These are phyloP conservation scores for Drosophila quadrilineata DNA, from an alignment of 1,140 invertebrate genomes.

Conservation along the genomic window DNA sequence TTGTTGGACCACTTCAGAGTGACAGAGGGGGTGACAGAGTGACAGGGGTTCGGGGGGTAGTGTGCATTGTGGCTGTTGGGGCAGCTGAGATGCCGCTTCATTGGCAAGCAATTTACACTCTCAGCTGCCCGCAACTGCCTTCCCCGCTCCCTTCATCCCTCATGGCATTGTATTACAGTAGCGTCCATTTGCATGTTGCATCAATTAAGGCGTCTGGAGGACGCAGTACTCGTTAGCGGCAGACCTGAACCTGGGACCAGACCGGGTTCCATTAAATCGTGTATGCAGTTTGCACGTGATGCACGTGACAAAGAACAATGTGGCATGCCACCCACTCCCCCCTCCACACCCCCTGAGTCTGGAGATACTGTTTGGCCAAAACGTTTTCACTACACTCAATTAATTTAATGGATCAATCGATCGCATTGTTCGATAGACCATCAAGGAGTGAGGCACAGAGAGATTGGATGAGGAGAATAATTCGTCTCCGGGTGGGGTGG, in stretches of 20 bases:
- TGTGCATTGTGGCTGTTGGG: constrained; percentile 27
- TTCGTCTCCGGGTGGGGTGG: too few relatives aligned
- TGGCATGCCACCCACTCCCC: neutral
- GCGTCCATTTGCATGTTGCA: constrained; percentile 50
- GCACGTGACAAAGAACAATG: constrained; percentile 53
- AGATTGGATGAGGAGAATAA: neutral
- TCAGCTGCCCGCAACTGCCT: neutral
- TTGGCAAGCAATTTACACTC: constrained; percentile 16
- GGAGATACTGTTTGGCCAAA: too few relatives aligned
- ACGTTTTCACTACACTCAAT: constrained; percentile 70
- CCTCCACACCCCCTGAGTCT: neutral
- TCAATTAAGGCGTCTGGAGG: constrained; percentile 69
- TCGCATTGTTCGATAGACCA: constrained; percentile 50
- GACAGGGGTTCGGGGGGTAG: too few relatives aligned
- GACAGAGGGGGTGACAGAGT: too few relatives aligned
- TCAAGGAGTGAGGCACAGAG: neutral
- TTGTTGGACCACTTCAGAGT: neutral
- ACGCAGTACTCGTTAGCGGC: constrained; percentile 26
- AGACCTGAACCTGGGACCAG: constrained; percentile 4
- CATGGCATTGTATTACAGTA: neutral
- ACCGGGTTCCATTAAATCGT: constrained; percentile 64
- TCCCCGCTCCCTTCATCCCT: neutral
- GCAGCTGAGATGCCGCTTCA: constrained; percentile 26
- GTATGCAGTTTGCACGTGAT: constrained; percentile 49
- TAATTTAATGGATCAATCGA: constrained; percentile 77